Percentiles rank a stretch among this genome's conserved stretches.
These are phyloP conservation scores for Onchidella celtica DNA, from an alignment of 2,888 invertebrate genomes.

Conservation along the genomic window DNA sequence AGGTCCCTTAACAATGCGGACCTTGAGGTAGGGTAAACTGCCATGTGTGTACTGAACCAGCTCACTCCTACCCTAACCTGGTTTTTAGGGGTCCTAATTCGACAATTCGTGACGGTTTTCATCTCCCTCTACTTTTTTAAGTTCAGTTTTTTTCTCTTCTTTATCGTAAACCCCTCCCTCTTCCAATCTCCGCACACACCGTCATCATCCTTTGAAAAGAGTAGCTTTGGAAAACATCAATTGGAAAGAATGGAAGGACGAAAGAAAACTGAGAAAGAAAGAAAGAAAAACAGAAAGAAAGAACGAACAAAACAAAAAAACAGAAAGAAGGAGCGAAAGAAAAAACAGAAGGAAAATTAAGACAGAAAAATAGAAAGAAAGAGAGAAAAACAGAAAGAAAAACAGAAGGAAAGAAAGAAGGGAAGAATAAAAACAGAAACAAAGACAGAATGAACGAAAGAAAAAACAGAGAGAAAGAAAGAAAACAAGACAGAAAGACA, in stretches of 20 bases:
- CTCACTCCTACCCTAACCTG: background rate
- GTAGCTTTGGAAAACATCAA: too few relatives aligned
- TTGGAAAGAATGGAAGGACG: background rate
- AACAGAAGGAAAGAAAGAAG: background rate
- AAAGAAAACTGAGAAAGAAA: background rate
- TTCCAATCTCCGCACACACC: too few relatives aligned
- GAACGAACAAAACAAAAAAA: background rate
- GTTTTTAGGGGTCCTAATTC: background rate
- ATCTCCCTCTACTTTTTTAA: too few relatives aligned
- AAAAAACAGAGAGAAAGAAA: background rate
- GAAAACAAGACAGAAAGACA: background rate
- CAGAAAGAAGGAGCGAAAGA: background rate
- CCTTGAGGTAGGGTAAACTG: slow-evolving; percentile 9
- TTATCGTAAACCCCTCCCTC: background rate
- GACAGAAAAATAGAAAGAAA: background rate
- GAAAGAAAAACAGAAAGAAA: background rate
- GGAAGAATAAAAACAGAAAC: background rate
- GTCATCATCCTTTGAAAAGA: too few relatives aligned
- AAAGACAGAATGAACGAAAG: background rate
- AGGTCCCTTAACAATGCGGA: background rate
- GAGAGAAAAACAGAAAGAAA: background rate
- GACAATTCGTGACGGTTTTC: background rate
- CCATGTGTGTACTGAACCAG: background rate
- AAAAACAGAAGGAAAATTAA: background rate
- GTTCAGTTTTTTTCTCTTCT: too few relatives aligned